These are phyloP conservation scores for Brevimyrus niger DNA, from an alignment of 2,113 vertebrate genomes.

Conservation along the genomic window DNA sequence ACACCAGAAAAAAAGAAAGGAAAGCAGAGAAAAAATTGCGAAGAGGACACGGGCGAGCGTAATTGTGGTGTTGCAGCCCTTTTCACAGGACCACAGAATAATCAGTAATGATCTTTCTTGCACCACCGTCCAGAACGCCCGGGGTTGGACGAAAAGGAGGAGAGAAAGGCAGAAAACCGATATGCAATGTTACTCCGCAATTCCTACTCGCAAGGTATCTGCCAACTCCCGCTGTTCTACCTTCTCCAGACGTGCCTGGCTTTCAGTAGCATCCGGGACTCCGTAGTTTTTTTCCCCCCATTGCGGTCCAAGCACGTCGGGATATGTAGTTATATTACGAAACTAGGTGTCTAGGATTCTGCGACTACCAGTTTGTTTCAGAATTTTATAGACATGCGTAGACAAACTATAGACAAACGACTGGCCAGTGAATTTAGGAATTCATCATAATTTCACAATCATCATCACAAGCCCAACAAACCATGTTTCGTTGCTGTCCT, in stretches of 20 bases:
- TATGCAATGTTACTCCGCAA: slow-evolving; percentile 57
- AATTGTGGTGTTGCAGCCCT: slow-evolving; percentile 30
- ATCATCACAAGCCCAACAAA: background rate
- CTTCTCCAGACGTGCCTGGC: slow-evolving; percentile 57
- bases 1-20: slow-evolving; percentile 28
- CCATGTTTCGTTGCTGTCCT: background rate
- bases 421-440: background rate
- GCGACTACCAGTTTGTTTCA: background rate
- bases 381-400: background rate
- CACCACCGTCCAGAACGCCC: slow-evolving; percentile 47
- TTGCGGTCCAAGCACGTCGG: slow-evolving; percentile 44
- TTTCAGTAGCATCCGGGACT: slow-evolving; percentile 55
- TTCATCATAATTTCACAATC: background rate
- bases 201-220: slow-evolving; percentile 51
- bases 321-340: slow-evolving; percentile 52
- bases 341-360: background rate
- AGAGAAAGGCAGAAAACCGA: slow-evolving; percentile 39
- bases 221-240: slow-evolving; percentile 32
- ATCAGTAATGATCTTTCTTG: slow-evolving; percentile 33
- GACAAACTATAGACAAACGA: background rate
- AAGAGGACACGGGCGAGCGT: slow-evolving; percentile 21
- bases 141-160: slow-evolving; percentile 48
- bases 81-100: slow-evolving; percentile 33
- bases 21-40: slow-evolving; percentile 19
- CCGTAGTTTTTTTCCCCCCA: slow-evolving; percentile 46